These are phyloP conservation scores for Pseudopodoces humilis DNA, from an alignment of 2,113 vertebrate species.

Conservation along the genomic window DNA sequence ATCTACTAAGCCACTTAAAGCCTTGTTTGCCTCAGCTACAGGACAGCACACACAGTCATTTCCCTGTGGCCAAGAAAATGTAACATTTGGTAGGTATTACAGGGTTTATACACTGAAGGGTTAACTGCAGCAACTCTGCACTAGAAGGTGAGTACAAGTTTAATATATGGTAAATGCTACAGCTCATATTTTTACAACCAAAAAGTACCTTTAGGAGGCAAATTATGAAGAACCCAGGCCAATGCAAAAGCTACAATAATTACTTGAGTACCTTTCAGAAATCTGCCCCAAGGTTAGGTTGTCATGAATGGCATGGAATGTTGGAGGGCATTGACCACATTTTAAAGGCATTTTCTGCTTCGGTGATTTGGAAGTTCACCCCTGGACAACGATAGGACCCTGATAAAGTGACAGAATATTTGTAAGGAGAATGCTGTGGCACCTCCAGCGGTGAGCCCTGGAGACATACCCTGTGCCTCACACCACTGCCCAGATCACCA, in stretches of 20 bases:
- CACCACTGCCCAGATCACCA: neutral
- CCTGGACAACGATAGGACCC: neutral
- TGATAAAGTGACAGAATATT: neutral
- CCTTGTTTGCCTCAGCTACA: neutral
- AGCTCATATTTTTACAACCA: neutral
- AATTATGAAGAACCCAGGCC: neutral
- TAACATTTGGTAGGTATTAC: neutral
- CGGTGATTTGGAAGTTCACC: neutral
- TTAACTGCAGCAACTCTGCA: neutral
- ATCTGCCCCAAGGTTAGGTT: neutral
- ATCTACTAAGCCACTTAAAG: neutral
- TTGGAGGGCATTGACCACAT: neutral
- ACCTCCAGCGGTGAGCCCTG: neutral
- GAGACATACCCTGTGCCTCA: neutral
- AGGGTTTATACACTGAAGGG: neutral
- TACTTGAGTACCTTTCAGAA: neutral
- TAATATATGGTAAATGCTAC: neutral
- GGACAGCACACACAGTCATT: fast-evolving
- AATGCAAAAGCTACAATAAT: neutral
- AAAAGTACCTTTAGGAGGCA: neutral
- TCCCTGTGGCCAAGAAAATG: neutral
- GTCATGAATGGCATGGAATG: neutral
- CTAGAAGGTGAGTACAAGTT: neutral
- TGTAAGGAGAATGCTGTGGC: neutral
- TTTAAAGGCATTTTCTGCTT: neutral